A percentile compares a stretch with the other conserved stretches of the same genome.
These are phyloP conservation scores for Caenorhabditis becei DNA, from an alignment of 2,888 invertebrate genomes.

Conservation along the genomic window DNA sequence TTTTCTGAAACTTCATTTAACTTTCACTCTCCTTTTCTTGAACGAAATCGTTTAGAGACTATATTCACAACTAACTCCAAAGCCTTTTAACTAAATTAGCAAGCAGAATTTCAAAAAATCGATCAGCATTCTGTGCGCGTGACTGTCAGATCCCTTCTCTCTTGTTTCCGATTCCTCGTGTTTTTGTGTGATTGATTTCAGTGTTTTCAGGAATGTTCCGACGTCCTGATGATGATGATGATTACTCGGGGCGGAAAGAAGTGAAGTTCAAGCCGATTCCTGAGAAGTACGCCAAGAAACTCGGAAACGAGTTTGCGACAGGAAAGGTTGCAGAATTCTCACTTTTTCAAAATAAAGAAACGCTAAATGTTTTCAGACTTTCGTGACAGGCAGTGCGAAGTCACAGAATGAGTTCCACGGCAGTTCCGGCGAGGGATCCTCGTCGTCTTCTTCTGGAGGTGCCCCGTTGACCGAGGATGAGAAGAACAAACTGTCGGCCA, in stretches of 20 bases:
- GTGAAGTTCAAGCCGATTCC: conserved; percentile 75
- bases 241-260: conserved; percentile 58
- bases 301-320: conserved; percentile 67
- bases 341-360: not conserved
- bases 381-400: conserved; percentile 65
- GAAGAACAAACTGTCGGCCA: conserved; percentile 92
- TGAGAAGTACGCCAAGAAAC: conserved; percentile 67
- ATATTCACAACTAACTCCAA: too few relatives aligned
- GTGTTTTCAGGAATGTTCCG: conserved; percentile 71
- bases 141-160: not conserved
- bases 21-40: too few relatives aligned
- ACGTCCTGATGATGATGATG: conserved; percentile 72
- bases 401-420: conserved; percentile 75
- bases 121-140: not conserved
- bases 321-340: conserved; percentile 62
- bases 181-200: too few relatives aligned
- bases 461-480: conserved; percentile 83
- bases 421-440: conserved; percentile 30
- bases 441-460: too few relatives aligned
- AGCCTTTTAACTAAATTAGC: too few relatives aligned
- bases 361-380: conserved; percentile 44
- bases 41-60: too few relatives aligned
- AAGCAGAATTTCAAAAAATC: too few relatives aligned
- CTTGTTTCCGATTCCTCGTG: not conserved
- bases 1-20: too few relatives aligned